These are phyloP conservation scores for Manduca sexta DNA, from an alignment of 1,140 invertebrate genomes.

Conservation along the genomic window DNA sequence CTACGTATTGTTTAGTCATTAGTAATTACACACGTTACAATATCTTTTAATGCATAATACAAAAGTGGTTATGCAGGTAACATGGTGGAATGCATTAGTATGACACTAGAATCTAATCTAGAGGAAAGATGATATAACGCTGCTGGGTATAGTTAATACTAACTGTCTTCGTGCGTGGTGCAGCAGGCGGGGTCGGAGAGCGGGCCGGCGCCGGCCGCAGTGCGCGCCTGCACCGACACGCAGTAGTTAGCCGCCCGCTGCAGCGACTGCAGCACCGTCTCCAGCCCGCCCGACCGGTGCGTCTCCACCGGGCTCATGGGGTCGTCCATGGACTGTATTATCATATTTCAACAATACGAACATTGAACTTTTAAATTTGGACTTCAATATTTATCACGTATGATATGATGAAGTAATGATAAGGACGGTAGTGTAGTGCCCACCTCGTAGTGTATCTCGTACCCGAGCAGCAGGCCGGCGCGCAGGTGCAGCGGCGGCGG, in stretches of 20 bases:
- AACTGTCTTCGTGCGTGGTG: slow-evolving; percentile 85
- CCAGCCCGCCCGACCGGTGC: slow-evolving; percentile 68
- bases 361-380: too few species aligned
- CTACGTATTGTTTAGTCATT: too few species aligned
- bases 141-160: background rate
- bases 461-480: slow-evolving; percentile 55
- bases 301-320: slow-evolving; percentile 37
- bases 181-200: slow-evolving; percentile 81
- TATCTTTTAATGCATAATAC: too few species aligned
- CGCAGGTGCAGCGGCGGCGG: slow-evolving; percentile 35
- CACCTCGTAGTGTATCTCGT: slow-evolving; percentile 61
- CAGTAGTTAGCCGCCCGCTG: slow-evolving; percentile 87
- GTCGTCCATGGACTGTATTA: slow-evolving; percentile 30
- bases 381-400: too few species aligned
- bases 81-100: too few species aligned
- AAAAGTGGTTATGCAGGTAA: too few species aligned
- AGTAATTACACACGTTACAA: too few species aligned
- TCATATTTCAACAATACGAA: too few species aligned
- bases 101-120: too few species aligned
- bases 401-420: too few species aligned
- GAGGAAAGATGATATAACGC: too few species aligned
- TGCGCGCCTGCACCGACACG: slow-evolving; percentile 86
- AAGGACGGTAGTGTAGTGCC: too few species aligned
- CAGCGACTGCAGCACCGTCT: slow-evolving; percentile 80
- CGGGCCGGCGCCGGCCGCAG: slow-evolving; percentile 85